Evolutionary conservation across 2,797 vertebrate genomes (phyloP).

Genomic region (Notamacropus eugenii): DNA sequence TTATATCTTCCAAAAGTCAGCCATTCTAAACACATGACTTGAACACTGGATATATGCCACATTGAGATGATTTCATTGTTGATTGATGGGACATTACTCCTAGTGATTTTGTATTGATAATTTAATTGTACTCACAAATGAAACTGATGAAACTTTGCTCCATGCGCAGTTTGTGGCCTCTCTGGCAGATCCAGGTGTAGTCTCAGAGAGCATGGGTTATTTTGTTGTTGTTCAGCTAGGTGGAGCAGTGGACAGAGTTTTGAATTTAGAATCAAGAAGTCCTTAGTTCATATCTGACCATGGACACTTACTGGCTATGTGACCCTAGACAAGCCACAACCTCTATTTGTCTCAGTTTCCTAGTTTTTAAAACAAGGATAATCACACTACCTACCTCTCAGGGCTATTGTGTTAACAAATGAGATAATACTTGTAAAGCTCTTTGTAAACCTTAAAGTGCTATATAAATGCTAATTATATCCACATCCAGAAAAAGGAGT

Average conservation of each 20-base stretch:
- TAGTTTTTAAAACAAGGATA: neutral
- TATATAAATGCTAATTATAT: neutral
- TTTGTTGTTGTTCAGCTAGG: neutral
- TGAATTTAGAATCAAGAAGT: neutral
- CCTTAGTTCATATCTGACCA: neutral
- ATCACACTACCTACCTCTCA: neutral
- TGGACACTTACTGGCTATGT: neutral
- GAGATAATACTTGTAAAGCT: neutral
- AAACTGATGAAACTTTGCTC: neutral
- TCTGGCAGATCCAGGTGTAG: neutral
- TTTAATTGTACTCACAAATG: neutral
- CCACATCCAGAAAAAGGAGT: neutral
- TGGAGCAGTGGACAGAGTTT: neutral
- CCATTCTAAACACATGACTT: neutral
- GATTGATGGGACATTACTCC: neutral
- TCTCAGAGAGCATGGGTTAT: neutral
- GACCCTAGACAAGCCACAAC: neutral
- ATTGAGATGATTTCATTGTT: neutral
- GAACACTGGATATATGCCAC: neutral
- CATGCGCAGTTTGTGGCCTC: neutral
- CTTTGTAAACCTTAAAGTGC: neutral
- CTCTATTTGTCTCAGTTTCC: neutral
- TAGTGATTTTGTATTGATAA: neutral
- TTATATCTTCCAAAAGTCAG: neutral
- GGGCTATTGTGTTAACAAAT: neutral